Evolutionary conservation across 2,888 invertebrate species (phyloP).

Genomic region (Brassicogethes aeneus): DNA sequence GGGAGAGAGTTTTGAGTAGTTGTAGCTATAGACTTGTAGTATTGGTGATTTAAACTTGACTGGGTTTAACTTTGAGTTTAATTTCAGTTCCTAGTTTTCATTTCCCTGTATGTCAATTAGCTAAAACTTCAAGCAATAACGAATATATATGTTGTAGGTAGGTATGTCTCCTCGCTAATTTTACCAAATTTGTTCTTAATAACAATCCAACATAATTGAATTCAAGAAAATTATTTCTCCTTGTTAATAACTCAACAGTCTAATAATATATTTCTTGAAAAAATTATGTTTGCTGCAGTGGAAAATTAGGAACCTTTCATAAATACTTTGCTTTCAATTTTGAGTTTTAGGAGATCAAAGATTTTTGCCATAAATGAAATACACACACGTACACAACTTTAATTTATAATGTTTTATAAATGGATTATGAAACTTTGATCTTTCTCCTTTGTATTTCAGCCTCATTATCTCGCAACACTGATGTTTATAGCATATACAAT

Average conservation of each 20-base stretch:
- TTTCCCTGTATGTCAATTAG: slow-evolving; percentile 1
- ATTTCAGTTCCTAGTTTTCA: neutral
- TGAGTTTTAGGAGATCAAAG: neutral
- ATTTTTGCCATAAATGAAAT: neutral
- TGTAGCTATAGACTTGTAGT: neutral
- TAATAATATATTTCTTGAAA: no score
- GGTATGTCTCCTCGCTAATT: neutral
- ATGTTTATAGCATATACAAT: neutral
- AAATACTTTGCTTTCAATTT: neutral
- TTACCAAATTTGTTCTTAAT: neutral
- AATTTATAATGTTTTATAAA: neutral
- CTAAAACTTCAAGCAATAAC: neutral
- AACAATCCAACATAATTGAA: neutral
- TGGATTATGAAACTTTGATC: neutral
- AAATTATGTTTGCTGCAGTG: no score
- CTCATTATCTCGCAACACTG: neutral
- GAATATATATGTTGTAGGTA: neutral
- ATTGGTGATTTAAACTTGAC: slow-evolving; percentile 1
- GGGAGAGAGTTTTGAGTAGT: neutral
- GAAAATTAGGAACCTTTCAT: neutral
- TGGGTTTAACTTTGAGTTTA: slow-evolving; percentile 1
- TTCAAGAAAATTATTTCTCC: no score
- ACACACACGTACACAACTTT: neutral
- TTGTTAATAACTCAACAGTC: no score
- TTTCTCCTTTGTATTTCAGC: neutral